Base-by-base conservation (phyloP, 1,140 invertebrate species). In the Panulirus ornatus region DNA sequence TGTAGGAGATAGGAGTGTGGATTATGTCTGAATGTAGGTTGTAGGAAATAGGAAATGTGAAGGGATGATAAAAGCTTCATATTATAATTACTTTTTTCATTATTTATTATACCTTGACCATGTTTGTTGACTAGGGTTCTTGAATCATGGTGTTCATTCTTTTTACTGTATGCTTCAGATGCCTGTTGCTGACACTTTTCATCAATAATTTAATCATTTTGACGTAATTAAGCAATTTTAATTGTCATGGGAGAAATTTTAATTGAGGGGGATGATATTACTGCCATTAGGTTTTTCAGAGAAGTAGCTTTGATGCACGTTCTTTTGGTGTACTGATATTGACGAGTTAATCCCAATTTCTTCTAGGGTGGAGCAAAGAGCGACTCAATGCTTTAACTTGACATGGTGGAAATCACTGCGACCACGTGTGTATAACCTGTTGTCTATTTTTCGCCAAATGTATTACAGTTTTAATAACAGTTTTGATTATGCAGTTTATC, bases 281-380 rank as follows among this genome's bases (percentile, higher is more conserved):
- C 63, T 84, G 83, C 63, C 70, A 40, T 88, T 78, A 86, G 47
- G 51, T 63, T 75, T 58, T 86, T 30, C 38, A 78, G 44, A 86
- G 63, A 47, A 73, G 78, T 88, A 82, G 78, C 70, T 66, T 83
- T 89, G 87, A 75, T 89, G 79, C 87, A 89, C 79, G 81, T 51
- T 66, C 42, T 78, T 76, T 47, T 75, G 81, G 76, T 89, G 87
- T 75, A 89, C 58, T 90, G 75, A 70, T 90, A 92, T 92, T 92
- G 91, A 92, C 82, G 66, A 92, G 88, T 82, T 89, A 90, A 92
- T 90, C 91, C 89, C 84, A 92, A 92, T 92, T 92, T 92, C 92
- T 92, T 92, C 92, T 91, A 91, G 90, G 92, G 92, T 92, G 92
- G 92, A 92, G 92, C 92, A 91, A 91, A 89, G 90, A 91, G 86